Evolutionary conservation across 92 coral and sea anemone species (phyloP).

Genomic region (Palythoa caribaeorum): DNA sequence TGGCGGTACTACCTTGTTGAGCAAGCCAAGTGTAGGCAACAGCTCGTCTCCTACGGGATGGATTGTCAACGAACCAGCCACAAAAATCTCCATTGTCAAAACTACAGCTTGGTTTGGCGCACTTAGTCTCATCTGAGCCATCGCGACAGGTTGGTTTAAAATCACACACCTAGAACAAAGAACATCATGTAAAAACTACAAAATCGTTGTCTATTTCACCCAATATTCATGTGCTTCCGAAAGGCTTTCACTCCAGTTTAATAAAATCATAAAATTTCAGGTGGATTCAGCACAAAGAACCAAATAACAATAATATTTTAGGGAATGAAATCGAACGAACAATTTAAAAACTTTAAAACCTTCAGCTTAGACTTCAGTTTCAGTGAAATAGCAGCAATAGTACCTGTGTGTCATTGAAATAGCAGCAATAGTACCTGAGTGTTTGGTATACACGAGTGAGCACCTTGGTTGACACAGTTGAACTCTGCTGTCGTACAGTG

Average conservation of each 20-base stretch:
- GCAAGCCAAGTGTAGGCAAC: conserved; percentile 88
- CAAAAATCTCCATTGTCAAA: conserved; percentile 90
- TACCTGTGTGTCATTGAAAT: conserved; percentile 58
- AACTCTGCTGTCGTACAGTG: conserved; percentile 89
- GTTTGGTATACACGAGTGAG: conserved; percentile 78
- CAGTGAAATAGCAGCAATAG: not conserved
- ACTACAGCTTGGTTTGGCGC: conserved; percentile 74
- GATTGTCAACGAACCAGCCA: conserved; percentile 88
- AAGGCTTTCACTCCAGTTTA: too few relatives aligned
- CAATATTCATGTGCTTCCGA: too few relatives aligned
- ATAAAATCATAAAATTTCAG: too few relatives aligned
- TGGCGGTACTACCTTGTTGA: conserved; percentile 87
- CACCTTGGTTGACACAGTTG: conserved; percentile 90
- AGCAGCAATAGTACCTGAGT: conserved; percentile 74
- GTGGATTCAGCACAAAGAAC: too few relatives aligned
- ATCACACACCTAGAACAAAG: conserved; percentile 80
- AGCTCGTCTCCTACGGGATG: conserved; percentile 75
- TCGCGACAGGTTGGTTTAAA: conserved; percentile 82
- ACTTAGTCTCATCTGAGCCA: conserved; percentile 87
- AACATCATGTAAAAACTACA: not conserved
- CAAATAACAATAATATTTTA: too few relatives aligned
- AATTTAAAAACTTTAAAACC: too few relatives aligned
- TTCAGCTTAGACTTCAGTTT: too few relatives aligned
- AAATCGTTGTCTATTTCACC: not conserved
- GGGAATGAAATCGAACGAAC: too few relatives aligned